Evolutionary conservation across 2,888 invertebrate genomes (phyloP).

Genomic region (Polydrusus tereticollis): DNA sequence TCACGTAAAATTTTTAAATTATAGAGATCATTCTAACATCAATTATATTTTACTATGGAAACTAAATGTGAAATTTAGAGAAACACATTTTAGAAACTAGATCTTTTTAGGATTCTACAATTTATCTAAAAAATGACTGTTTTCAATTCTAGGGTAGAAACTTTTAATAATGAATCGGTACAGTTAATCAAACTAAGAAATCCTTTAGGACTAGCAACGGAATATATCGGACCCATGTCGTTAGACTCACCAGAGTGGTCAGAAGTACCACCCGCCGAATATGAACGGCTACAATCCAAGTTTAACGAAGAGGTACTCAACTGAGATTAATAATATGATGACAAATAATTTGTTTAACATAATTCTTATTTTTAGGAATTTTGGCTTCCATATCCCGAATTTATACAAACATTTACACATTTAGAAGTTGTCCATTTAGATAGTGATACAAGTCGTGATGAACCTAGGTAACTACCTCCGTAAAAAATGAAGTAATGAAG

Average conservation of each 20-base stretch:
- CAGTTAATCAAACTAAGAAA: slow-evolving; percentile 80
- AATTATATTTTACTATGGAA: too few relatives aligned
- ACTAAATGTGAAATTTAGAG: too few relatives aligned
- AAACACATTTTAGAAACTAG: too few relatives aligned
- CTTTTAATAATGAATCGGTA: slow-evolving; percentile 77
- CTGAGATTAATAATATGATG: too few relatives aligned
- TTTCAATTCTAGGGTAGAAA: slow-evolving; percentile 73
- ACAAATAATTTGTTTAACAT: neutral
- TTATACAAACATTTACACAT: slow-evolving; percentile 84
- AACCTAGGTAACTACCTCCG: slow-evolving; percentile 72
- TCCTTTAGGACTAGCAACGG: slow-evolving; percentile 74
- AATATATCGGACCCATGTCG: slow-evolving; percentile 80
- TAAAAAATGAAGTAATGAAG: too few relatives aligned
- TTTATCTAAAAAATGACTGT: neutral
- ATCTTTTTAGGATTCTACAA: too few relatives aligned
- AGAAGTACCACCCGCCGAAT: slow-evolving; percentile 79
- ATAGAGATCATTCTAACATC: too few relatives aligned
- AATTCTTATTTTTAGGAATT: slow-evolving; percentile 55
- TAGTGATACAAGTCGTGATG: slow-evolving; percentile 85
- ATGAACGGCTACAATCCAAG: slow-evolving; percentile 77
- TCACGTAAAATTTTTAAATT: too few relatives aligned
- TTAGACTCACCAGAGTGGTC: slow-evolving; percentile 81
- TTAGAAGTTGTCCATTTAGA: slow-evolving; percentile 77
- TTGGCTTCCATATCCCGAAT: slow-evolving; percentile 87
- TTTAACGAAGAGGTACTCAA: slow-evolving; percentile 59